These are phyloP conservation scores for Stomorhina lunata DNA, from an alignment of 2,888 invertebrate genomes.

Conservation along the genomic window DNA sequence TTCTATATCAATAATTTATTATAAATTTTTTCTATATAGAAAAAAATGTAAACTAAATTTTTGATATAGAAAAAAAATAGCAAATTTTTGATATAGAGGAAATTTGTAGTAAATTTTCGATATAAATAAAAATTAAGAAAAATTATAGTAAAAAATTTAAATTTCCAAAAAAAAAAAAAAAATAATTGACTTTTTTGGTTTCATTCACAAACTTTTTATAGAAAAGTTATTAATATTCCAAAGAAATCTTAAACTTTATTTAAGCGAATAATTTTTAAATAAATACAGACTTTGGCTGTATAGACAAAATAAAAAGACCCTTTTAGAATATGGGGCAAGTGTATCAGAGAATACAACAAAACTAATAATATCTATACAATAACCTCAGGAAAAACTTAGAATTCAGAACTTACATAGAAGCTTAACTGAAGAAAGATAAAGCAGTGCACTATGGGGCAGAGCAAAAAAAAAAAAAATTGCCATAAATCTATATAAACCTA, in stretches of 20 bases:
- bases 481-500: too few relatives aligned
- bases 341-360: not conserved
- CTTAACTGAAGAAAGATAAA: too few relatives aligned
- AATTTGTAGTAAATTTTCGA: too few relatives aligned
- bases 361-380: not conserved
- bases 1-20: too few relatives aligned
- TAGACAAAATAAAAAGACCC: not conserved
- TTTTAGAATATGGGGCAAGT: constrained; percentile 17
- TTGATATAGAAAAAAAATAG: not conserved
- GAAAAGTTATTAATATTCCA: constrained; percentile 20
- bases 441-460: too few relatives aligned
- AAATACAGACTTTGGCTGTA: constrained; percentile 25
- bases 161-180: too few relatives aligned
- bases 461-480: too few relatives aligned
- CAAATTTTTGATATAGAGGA: not conserved
- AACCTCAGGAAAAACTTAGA: not conserved
- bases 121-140: too few relatives aligned
- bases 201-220: not conserved
- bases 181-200: not conserved
- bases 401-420: not conserved
- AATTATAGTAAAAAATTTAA: too few relatives aligned
- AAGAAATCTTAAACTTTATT: constrained; percentile 14
- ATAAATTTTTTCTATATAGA: too few relatives aligned
- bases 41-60: too few relatives aligned
- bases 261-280: constrained; percentile 21